phyloP scores from a whole-genome alignment of 2,888 invertebrate species.

The Poecilobothrus nobilitatus region DNA sequence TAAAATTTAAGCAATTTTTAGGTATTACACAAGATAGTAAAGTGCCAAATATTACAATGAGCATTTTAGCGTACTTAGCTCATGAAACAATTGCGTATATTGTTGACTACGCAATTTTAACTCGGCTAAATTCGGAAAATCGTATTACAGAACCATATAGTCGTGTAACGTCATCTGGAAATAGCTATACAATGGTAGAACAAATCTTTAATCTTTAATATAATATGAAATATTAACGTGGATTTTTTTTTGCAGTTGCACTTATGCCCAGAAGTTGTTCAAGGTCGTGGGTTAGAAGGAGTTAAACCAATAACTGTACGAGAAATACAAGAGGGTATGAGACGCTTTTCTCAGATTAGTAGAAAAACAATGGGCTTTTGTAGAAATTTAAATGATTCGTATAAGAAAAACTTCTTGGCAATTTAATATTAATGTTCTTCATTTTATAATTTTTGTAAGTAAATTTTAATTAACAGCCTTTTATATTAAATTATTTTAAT shows the following conservation, averaged over 20 bases:
- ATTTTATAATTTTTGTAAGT: neutral
- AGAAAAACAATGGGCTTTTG: conserved; percentile 35
- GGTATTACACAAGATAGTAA: conserved; percentile 55
- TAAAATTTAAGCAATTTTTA: conserved; percentile 55
- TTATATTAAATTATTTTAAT: neutral
- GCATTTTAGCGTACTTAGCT: conserved; percentile 74
- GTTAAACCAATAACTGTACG: conserved; percentile 65
- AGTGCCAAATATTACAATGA: conserved; percentile 56
- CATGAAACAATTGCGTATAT: conserved; percentile 87
- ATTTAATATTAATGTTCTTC: conserved; percentile 28
- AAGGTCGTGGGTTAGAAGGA: conserved; percentile 53
- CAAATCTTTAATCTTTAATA: neutral
- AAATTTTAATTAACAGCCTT: neutral
- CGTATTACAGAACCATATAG: conserved; percentile 61
- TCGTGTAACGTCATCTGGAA: conserved; percentile 47
- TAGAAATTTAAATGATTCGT: conserved; percentile 36
- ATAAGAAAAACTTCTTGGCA: conserved; percentile 37
- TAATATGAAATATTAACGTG: no score
- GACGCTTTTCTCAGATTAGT: conserved; percentile 50
- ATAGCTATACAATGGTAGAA: conserved; percentile 37
- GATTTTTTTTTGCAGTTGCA: conserved; percentile 25
- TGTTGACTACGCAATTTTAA: conserved; percentile 72
- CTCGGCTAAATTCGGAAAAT: conserved; percentile 66
- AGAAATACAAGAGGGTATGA: conserved; percentile 74
- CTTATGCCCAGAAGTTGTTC: conserved; percentile 44